Evolutionary conservation across 1,140 invertebrate genomes (phyloP).

Genomic region (Drosophila teissieri): DNA sequence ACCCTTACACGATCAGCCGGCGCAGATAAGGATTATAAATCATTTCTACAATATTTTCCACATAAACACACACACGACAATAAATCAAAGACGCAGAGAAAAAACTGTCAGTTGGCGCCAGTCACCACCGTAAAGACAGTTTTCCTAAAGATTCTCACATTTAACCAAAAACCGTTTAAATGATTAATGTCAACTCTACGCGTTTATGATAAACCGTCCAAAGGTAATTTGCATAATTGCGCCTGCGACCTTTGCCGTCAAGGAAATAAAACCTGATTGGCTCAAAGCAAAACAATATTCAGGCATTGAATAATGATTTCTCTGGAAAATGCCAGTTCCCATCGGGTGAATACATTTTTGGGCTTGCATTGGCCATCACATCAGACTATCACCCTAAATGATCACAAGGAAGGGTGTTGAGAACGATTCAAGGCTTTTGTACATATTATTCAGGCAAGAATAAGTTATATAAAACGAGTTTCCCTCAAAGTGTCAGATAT

Average conservation of each 20-base stretch:
- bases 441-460: no score
- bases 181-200: conserved; percentile 77
- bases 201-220: conserved; percentile 65
- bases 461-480: no score
- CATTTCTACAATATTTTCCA: conserved; percentile 79
- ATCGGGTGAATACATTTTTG: background rate
- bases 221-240: conserved; percentile 74
- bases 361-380: no score
- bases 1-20: conserved; percentile 69
- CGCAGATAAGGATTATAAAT: conserved; percentile 80
- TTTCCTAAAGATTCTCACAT: conserved; percentile 69
- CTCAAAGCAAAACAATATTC: conserved; percentile 1
- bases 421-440: background rate
- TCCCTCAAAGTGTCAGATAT: no score
- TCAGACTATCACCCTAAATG: background rate
- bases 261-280: conserved; percentile 45
- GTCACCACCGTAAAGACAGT: conserved; percentile 52
- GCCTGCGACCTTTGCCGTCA: conserved; percentile 37
- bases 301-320: conserved; percentile 20
- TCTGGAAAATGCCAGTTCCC: background rate
- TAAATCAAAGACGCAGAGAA: conserved; percentile 64
- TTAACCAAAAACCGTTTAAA: conserved; percentile 55
- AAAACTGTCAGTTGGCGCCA: conserved; percentile 80
- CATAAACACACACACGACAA: conserved; percentile 62
- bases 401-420: background rate